A percentile compares a stretch with the other conserved stretches of the same genome.
These are phyloP conservation scores for Phalacrocorax carbo DNA, from an alignment of 2,113 vertebrate genomes.

Conservation along the genomic window DNA sequence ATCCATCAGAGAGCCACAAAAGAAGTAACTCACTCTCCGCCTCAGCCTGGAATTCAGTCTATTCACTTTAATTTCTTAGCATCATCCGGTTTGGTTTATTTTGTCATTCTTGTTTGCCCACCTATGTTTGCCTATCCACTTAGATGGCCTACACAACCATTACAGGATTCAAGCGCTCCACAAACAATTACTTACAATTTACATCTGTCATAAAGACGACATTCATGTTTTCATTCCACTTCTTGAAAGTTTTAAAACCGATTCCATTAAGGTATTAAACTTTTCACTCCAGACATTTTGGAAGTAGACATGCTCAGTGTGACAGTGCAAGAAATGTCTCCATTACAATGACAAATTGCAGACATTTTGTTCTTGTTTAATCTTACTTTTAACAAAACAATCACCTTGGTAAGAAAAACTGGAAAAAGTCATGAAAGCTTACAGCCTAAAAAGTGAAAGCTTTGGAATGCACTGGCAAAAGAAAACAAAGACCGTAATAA, in stretches of 20 bases:
- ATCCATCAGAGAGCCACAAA: neutral
- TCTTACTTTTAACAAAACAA: slow-evolving; percentile 40
- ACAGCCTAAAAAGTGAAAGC: neutral
- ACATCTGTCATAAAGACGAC: neutral
- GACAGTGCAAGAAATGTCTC: neutral
- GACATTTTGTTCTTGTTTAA: neutral
- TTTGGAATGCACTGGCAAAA: slow-evolving; percentile 1
- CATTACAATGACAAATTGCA: slow-evolving; percentile 17
- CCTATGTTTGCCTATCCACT: slow-evolving; percentile 16
- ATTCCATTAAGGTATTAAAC: neutral
- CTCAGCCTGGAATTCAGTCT: neutral
- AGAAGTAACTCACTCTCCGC: neutral
- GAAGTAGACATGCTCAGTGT: neutral
- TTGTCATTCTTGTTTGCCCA: neutral
- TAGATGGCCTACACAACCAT: neutral
- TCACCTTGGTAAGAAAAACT: neutral
- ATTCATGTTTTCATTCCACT: neutral
- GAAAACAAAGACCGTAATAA: neutral
- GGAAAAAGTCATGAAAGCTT: neutral
- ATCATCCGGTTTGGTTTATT: neutral
- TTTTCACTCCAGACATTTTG: neutral
- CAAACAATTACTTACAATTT: neutral
- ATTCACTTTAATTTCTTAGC: neutral
- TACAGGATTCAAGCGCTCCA: neutral
- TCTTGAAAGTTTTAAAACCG: neutral